phyloP scores from a whole-genome alignment of 2,797 vertebrate species.

The Danio tinwini region DNA sequence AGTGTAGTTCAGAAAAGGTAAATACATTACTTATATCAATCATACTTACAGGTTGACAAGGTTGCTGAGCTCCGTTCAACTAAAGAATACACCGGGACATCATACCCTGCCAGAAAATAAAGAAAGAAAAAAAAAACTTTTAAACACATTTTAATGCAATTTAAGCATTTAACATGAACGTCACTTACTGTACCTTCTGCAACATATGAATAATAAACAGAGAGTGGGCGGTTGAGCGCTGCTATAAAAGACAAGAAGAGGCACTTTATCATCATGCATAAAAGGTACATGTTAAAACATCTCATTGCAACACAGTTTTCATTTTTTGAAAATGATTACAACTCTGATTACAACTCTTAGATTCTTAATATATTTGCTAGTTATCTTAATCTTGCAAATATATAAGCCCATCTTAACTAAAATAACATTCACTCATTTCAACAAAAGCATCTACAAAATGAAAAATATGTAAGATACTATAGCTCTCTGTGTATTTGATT shows the following conservation, averaged over 20 bases:
- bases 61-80: neutral
- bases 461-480: neutral
- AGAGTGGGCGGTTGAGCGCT: rapidly evolving
- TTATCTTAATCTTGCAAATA: neutral
- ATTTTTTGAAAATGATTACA: neutral
- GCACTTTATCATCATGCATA: neutral
- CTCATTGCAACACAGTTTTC: neutral
- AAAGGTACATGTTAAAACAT: neutral
- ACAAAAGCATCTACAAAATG: neutral
- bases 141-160: neutral
- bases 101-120: neutral
- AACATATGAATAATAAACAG: slow-evolving; percentile 14
- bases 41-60: slow-evolving; percentile 7
- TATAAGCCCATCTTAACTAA: neutral
- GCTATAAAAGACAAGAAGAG: neutral
- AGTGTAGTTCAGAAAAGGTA: too few relatives aligned
- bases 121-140: neutral
- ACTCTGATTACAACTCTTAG: neutral
- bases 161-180: neutral
- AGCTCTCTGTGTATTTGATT: neutral
- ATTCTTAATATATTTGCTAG: neutral
- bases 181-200: slow-evolving; percentile 1
- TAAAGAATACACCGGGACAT: neutral
- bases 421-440: neutral
- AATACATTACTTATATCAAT: neutral